Conservation (phyloP, 2,888 invertebrate species). For the Brachynemurus nebulosus region DNA sequence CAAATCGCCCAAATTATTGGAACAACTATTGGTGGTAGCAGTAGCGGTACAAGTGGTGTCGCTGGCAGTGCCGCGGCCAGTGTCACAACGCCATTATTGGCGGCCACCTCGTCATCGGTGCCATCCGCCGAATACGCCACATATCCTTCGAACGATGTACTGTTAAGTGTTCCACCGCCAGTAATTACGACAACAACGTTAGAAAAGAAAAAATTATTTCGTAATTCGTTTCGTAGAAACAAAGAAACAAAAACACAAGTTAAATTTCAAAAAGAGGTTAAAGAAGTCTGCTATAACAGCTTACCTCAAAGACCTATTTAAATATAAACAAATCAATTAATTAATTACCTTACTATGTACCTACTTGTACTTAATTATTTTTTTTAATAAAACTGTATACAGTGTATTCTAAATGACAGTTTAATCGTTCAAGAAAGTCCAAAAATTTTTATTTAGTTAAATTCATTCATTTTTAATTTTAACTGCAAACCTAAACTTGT, state of each 20-base stretch:
- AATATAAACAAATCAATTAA: neutral
- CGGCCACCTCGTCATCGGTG: conserved; percentile 1
- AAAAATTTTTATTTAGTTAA: too few relatives aligned
- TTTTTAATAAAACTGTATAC: too few relatives aligned
- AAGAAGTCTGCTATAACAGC: conserved; percentile 9
- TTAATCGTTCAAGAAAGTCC: too few relatives aligned
- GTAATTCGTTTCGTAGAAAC: conserved; percentile 6
- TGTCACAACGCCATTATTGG: neutral
- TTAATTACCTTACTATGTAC: too few relatives aligned
- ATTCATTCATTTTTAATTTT: too few relatives aligned
- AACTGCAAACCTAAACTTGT: too few relatives aligned
- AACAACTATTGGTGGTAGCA: neutral
- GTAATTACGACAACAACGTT: neutral
- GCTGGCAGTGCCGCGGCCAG: too few relatives aligned
- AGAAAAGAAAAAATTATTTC: conserved; percentile 5
- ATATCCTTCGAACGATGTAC: conserved; percentile 4
- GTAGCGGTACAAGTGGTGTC: too few relatives aligned
- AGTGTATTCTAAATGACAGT: too few relatives aligned
- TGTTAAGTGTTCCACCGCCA: conserved; percentile 5
- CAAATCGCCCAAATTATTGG: conserved; percentile 26
- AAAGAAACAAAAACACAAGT: conserved; percentile 8
- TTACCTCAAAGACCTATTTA: conserved; percentile 6
- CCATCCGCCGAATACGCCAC: neutral
- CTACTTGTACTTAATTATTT: too few relatives aligned
- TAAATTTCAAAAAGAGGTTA: conserved; percentile 9